Base-by-base conservation (phyloP, 2,888 invertebrate species). In the Rhynchonema sp. region DNA sequence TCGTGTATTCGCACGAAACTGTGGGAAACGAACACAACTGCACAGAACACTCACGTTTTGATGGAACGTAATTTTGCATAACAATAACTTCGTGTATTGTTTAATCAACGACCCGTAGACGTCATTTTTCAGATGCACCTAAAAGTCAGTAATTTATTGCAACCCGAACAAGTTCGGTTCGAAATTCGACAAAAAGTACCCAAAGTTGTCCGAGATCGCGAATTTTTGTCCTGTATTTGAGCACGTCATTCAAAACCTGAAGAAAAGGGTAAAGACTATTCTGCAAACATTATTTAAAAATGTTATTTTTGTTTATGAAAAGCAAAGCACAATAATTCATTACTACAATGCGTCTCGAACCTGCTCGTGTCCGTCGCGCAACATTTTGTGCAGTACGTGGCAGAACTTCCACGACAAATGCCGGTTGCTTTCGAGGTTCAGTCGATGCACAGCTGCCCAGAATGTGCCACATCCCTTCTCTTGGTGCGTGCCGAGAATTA, bases 391-490 rank as follows among this genome's bases (percentile, higher is more conserved):
- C 27, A 96, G 80, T 64, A 96, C 86, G 78, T 98, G 90, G 72
- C 92, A 94, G 77, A 96, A 91, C 78, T 98, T 99, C 98, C 98
- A 98, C 30, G 92, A 89, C 56, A 91, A 85, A 68, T 98, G 91
- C 63, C 89, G 83, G 78, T 91, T 87, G 68, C 90, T 92, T 76
- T 89, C 86, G 1, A 88, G 76, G 13, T 87, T 88, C 64, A 87
- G 81, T 38, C 85, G 78, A 60, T 78, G 73, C 54, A 80, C 79
- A 61, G 80, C 79, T 64, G 77, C 82, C 96, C 96, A 98, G 77
- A 94, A 98, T 26, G 87, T 84, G 71, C 83, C 80, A 20, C 86
- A 87, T 68, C 90, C 87, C 75, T 87, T 86, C 69, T 88, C 88
- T 71, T 87, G 86, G 75, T 88, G 90, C 26, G 91, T 91, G 30